A percentile compares a stretch with the other conserved stretches of the same genome.
phyloP scores from a whole-genome alignment of 1,140 invertebrate species.

The Panulirus ornatus region DNA sequence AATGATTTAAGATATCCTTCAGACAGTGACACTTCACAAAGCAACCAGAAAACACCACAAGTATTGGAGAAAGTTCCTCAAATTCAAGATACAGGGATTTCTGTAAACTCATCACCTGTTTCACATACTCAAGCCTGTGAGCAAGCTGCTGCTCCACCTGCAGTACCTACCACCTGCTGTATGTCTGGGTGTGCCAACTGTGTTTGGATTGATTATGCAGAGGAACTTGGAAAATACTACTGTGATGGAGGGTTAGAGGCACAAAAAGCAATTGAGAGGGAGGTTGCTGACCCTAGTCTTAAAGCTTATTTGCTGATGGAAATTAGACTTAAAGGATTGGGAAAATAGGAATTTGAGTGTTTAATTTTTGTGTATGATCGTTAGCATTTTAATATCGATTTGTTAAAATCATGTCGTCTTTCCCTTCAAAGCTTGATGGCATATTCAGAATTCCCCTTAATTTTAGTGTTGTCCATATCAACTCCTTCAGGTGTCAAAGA shows the following conservation, averaged over 20 bases:
- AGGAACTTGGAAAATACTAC: slow-evolving; percentile 86
- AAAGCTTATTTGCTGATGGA: slow-evolving; percentile 88
- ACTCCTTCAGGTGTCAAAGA: too few species aligned
- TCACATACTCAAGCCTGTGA: not conserved
- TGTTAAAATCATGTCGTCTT: too few species aligned
- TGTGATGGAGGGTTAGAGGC: slow-evolving; percentile 83
- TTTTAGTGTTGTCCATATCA: too few species aligned
- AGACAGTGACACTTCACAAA: not conserved
- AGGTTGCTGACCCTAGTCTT: slow-evolving; percentile 89
- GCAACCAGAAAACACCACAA: not conserved
- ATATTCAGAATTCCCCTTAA: too few species aligned
- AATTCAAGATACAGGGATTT: not conserved
- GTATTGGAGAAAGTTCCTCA: not conserved
- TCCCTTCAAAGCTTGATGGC: too few species aligned
- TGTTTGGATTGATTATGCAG: slow-evolving; percentile 95
- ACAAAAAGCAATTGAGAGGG: slow-evolving; percentile 86
- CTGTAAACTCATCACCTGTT: not conserved
- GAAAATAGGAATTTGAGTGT: not conserved
- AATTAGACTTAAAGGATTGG: slow-evolving; percentile 79
- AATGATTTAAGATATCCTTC: not conserved
- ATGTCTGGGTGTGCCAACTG: slow-evolving; percentile 96
- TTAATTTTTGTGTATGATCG: too few species aligned
- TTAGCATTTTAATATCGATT: too few species aligned
- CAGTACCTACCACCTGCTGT: slow-evolving; percentile 90
- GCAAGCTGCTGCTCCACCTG: slow-evolving; percentile 78